Base-by-base conservation (phyloP, 30 jellyfish, hydroid and myxozoan species). In the Turritopsis rubra region DNA sequence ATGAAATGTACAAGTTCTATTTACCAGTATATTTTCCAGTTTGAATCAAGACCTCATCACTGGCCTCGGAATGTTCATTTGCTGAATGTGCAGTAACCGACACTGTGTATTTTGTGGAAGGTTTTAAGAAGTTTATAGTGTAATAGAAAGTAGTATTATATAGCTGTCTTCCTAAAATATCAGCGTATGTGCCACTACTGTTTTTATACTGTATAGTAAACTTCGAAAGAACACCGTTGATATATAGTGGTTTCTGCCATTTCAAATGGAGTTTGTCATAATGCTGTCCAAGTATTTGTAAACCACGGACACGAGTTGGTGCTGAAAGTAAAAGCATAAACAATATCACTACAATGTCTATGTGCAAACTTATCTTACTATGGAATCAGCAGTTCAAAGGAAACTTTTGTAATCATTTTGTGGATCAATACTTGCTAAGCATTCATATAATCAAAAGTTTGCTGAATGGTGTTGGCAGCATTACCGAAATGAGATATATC, bases 201-300 rank as follows among this genome's bases (percentile, higher is more conserved):
- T 93, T 93, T 77, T 85, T 83, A 73, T 88, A 93, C 30, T 75
- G 71, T 9, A 93, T 78, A 19, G 89, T 71, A 75, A 83, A 93
- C 66, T 79, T 90, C 8, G 84, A 71, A 28, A 93, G 78, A 20
- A 53, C 54, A 19, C 98, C 98, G 65, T 93, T 88, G 78, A 80
- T 84, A 18, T 27, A 31, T 16, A 52, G 60, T 0, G 98, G 98
- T 23, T 89, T 89, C 23, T 76, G 80, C 98, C 98, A 93, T 52
- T 86, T 73, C 23, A 91, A 80, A 31, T 53, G 24, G 17, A 70
- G 21, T 65, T 80, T 28, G 54, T 80, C 79, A 27, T 68, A 19
- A 8, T 27, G 28, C 16, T 68, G 30, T 68, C 77, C 31, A 68
- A 68, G 9, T 7, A 27, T 68, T 1, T 68, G 31, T n/a, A 68